A percentile compares a stretch with the other conserved stretches of the same genome.
Evolutionary conservation across 1,140 invertebrate genomes (phyloP).

Genomic region (Drosophila suzukii): DNA sequence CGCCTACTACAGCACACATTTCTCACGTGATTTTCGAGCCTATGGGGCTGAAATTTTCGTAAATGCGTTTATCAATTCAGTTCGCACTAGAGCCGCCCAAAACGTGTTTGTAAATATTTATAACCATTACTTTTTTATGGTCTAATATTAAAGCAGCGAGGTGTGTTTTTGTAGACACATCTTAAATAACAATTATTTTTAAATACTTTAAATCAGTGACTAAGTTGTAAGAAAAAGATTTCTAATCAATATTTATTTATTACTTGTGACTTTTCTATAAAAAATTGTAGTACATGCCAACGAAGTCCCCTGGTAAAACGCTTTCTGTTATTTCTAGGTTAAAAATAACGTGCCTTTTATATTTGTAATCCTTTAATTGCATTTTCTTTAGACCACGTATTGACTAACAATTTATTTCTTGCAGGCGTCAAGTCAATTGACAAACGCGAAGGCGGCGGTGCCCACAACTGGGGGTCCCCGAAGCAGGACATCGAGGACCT

Average conservation of each 20-base stretch:
- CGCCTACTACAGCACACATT: neutral
- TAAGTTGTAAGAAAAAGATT: too few relatives aligned
- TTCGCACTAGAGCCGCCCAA: neutral
- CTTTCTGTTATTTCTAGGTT: too few relatives aligned
- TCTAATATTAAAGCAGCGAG: neutral
- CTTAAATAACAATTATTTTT: neutral
- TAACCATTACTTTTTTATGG: neutral
- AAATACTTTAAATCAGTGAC: neutral
- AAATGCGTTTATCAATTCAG: neutral
- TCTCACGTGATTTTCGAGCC: neutral
- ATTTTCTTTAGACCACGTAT: neutral
- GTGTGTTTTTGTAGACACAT: neutral
- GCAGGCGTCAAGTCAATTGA: conserved; percentile 95
- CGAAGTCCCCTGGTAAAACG: too few relatives aligned
- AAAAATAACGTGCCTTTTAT: too few relatives aligned
- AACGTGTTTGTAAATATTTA: conserved; percentile 10
- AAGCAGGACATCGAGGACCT: conserved; percentile 94
- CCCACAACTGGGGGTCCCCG: conserved; percentile 97
- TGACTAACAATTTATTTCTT: neutral
- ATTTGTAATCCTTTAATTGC: neutral
- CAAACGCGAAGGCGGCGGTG: conserved; percentile 96
- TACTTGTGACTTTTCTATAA: too few relatives aligned
- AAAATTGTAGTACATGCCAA: too few relatives aligned
- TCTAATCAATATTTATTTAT: neutral
- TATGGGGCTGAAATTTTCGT: neutral